Conservation (phyloP, 1,140 invertebrate genomes). For the Idris sp. region DNA sequence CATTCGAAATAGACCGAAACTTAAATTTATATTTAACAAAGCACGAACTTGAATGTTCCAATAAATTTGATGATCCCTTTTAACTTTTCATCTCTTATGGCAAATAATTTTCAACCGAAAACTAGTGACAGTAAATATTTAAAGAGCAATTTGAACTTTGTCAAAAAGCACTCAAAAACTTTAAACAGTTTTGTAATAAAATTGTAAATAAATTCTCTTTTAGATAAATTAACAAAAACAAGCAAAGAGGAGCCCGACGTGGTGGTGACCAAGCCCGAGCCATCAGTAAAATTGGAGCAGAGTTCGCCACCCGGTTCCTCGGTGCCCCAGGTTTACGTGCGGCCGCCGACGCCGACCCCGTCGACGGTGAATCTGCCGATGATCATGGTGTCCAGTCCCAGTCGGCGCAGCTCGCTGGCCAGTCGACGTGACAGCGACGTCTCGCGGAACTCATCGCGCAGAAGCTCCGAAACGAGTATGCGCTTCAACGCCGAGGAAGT, state of each 20-base stretch:
- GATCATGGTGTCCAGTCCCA: constrained; percentile 72
- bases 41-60: too few species aligned
- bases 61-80: too few species aligned
- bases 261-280: constrained; percentile 21
- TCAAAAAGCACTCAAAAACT: too few species aligned
- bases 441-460: constrained; percentile 65
- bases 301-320: constrained; percentile 62
- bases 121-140: too few species aligned
- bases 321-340: constrained; percentile 73
- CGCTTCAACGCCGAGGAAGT: constrained; percentile 66
- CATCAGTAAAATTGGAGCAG: not conserved
- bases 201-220: too few species aligned
- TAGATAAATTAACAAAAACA: constrained; percentile 12
- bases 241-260: constrained; percentile 14
- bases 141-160: too few species aligned
- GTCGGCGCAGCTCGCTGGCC: constrained; percentile 71
- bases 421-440: constrained; percentile 72
- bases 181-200: too few species aligned
- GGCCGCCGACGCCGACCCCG: constrained; percentile 74
- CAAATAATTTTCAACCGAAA: too few species aligned
- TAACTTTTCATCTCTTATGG: too few species aligned
- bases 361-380: constrained; percentile 71
- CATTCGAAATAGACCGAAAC: too few species aligned
- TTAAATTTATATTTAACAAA: too few species aligned
- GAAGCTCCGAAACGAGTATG: constrained; percentile 71